Base-by-base conservation (phyloP, 30 jellyfish, hydroid and myxozoan species). In the Turritopsis dohrnii region DNA sequence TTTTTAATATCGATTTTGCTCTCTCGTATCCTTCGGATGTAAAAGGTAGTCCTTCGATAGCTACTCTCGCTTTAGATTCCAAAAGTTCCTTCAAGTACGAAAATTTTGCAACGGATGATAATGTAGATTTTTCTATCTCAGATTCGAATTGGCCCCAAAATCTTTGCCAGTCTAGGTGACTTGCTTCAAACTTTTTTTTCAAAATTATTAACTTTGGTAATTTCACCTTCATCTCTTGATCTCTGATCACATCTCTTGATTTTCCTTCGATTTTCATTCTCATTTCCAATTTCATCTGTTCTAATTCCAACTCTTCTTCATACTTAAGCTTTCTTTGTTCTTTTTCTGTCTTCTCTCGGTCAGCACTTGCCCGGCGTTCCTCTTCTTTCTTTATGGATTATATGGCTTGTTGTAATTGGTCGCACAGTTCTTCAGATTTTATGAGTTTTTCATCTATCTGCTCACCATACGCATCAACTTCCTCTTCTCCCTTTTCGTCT, bases 11-110 rank as follows among this genome's bases (percentile, higher is more conserved):
- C 60, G 88, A 29, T 54, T 89, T 89, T 17, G 94, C 95, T 71
- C 96, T 71, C 79, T 83, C 90, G 74, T 88, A 88, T 8, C 96
- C 96, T 30, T 88, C 96, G 27, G 86, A 26, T 16, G 88, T 88
- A 28, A 85, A 76, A n/a, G 89, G 90, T 20, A 85, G 90, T 26
- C 93, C 84, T 65, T 85, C 90, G 71, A 85, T 85, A 26, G 30
- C 29, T n/a, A 66, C 53, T 30, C 24, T 31, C 54, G 82, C 90
- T 30, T 76, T 28, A 1, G 90, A 31, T 52, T 21, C 84, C 31
- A 79, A 20, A 52, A 76, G 29, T 1, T 79, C 93, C 60, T 79
- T 54, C 84, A 85, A 75, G 90, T 85, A 85, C n/a, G 90, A 85
- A 76, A 76, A 85, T 52, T 52, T 76, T 27, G 90, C 75, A 75